These are phyloP conservation scores for Drosophila grimshawi DNA, from an alignment of 1,140 invertebrate genomes.

Conservation along the genomic window DNA sequence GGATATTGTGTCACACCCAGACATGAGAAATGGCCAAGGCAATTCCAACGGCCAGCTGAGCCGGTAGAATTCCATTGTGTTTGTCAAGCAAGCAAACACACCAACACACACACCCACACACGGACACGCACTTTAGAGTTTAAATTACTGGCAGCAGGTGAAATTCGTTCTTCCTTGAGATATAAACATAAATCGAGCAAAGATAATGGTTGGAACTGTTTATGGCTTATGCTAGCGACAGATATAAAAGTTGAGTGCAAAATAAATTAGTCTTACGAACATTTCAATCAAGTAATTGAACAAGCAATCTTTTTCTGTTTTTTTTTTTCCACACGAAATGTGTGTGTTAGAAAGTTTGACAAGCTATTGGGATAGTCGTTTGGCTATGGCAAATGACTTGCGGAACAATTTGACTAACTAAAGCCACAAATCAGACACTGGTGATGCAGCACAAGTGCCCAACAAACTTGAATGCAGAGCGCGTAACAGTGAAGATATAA, in stretches of 20 bases:
- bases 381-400: slow-evolving; percentile 10
- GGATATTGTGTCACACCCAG: slow-evolving; percentile 14
- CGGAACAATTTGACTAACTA: slow-evolving; percentile 8
- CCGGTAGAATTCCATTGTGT: slow-evolving; percentile 56
- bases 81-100: slow-evolving; percentile 9
- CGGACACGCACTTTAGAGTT: background rate
- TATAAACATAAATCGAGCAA: background rate
- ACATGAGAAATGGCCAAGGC: background rate
- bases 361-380: slow-evolving; percentile 1
- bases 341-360: background rate
- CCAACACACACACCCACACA: background rate
- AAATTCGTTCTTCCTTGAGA: slow-evolving; percentile 4
- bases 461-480: slow-evolving; percentile 40
- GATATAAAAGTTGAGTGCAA: slow-evolving; percentile 4
- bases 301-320: background rate
- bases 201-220: background rate
- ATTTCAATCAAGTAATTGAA: background rate
- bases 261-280: background rate
- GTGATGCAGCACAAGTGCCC: slow-evolving; percentile 58
- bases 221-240: slow-evolving; percentile 4
- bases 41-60: slow-evolving; percentile 34
- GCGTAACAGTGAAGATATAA: background rate
- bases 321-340: no score
- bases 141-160: slow-evolving; percentile 13
- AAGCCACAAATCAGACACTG: slow-evolving; percentile 1